A percentile compares a stretch with the other conserved stretches of the same genome.
Evolutionary conservation across 2,113 vertebrate genomes (phyloP).

Genomic region (Bostrychus sinensis): DNA sequence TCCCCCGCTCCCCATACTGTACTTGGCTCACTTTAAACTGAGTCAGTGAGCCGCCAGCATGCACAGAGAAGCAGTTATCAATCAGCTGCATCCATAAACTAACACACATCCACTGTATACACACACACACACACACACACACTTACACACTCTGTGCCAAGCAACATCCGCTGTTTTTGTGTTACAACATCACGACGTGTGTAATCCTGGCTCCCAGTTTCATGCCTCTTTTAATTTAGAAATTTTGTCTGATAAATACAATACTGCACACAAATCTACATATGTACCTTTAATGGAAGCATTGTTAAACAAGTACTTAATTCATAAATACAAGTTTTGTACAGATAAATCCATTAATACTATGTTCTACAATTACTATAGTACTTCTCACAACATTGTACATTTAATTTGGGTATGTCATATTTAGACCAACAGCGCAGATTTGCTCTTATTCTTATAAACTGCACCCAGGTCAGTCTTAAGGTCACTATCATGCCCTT

Average conservation of each 20-base stretch:
- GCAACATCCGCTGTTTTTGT: slow-evolving; percentile 2
- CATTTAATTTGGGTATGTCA: too few species aligned
- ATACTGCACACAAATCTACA: slow-evolving; percentile 1
- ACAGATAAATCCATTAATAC: too few species aligned
- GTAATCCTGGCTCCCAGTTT: slow-evolving; percentile 5
- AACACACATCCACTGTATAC: slow-evolving; percentile 6
- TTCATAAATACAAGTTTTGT: too few species aligned
- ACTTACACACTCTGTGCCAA: not conserved
- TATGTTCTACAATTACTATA: too few species aligned
- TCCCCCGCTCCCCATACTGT: slow-evolving; percentile 9
- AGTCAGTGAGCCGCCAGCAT: slow-evolving; percentile 4
- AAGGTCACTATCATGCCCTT: slow-evolving; percentile 17
- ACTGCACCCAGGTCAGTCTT: not conserved
- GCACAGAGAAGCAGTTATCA: slow-evolving; percentile 29
- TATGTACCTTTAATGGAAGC: not conserved
- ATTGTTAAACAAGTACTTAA: too few species aligned
- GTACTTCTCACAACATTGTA: too few species aligned
- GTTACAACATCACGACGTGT: not conserved
- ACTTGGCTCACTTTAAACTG: slow-evolving; percentile 15
- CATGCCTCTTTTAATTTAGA: not conserved
- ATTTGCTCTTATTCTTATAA: too few species aligned
- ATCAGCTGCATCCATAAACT: slow-evolving; percentile 9
- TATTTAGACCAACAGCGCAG: too few species aligned
- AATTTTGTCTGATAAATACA: slow-evolving; percentile 11
- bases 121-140: slow-evolving; percentile 13